Base-by-base conservation (phyloP, 1,140 invertebrate species). In the Drosophila triauraria region DNA sequence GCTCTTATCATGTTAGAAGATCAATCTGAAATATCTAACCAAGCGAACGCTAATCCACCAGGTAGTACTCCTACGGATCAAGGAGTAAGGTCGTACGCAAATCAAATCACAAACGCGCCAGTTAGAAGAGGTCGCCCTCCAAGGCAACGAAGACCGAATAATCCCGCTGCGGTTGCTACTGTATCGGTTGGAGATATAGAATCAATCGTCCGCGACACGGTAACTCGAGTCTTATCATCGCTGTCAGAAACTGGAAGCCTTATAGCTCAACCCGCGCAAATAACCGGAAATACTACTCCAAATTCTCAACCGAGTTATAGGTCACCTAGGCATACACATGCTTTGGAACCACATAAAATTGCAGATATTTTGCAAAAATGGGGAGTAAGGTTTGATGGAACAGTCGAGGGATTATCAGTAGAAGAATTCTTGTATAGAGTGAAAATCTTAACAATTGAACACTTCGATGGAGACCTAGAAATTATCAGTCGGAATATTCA, bases 401-500 rank as follows among this genome's bases (percentile, higher is more conserved):
- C 25, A 27, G 3, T 27, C 25, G 25, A 27, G 25, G 25, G 25
- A 27, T 27, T 27, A 27, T 27, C 25, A 27, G 25, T 56, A 17
- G 53, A 56, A 5, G 32, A 56, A 38, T 56, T 23, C 1, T 25
- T 56, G 13, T 38, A 56, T 4, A 8, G 20, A 10, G 53, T 56
- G 20, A 23, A 38, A 13, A 56, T 40, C 9, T 56, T 56, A 4
- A 56, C 32, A 23, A 27, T 53, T 30, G n/a, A 53, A 27, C 25
- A 27, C 5, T 27, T 44, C n/a, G n/a, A 44, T 44, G 43, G 43
- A 44, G 43, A 44, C 43, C 9, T 53, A 13, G 10, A 51, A 51
- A 51, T 51, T 51, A 51, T 51, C 25, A 51, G 25, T n/a, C 27
- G 53, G n/a, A 56, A 25, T 40, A 56, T 56, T 48, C 47, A 25